Evolutionary conservation across 2,888 invertebrate genomes (phyloP).

Genomic region (Brachyptera putata): DNA sequence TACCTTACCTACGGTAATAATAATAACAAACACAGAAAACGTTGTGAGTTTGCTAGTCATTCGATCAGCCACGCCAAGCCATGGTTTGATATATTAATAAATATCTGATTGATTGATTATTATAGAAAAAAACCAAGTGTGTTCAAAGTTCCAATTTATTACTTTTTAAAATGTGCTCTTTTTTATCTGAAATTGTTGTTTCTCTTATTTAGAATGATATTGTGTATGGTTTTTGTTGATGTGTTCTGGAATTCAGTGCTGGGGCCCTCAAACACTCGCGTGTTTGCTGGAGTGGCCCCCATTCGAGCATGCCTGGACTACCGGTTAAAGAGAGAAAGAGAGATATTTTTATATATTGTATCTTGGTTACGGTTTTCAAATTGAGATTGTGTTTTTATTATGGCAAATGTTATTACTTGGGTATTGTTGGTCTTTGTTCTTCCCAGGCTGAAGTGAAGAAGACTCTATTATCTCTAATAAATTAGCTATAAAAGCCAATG

Average conservation of each 20-base stretch:
- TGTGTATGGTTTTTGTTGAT: no score
- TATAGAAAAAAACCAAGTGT: constrained; percentile 15
- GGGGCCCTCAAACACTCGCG: no score
- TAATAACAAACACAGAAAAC: no score
- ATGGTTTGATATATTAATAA: constrained; percentile 6
- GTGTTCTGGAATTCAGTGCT: no score
- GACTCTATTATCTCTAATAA: not conserved
- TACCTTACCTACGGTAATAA: no score
- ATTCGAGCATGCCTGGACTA: no score
- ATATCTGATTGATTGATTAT: not conserved
- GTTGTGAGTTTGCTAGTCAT: constrained; percentile 21
- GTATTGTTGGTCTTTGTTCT: not conserved
- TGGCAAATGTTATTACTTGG: constrained; percentile 17
- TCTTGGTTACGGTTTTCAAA: constrained; percentile 20
- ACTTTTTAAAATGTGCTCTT: constrained; percentile 21
- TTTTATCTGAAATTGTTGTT: constrained; percentile 17
- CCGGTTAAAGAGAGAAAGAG: constrained; percentile 8
- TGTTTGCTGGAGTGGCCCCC: no score
- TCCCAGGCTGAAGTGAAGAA: not conserved
- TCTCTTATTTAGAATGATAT: constrained; percentile 4
- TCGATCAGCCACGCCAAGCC: constrained; percentile 8
- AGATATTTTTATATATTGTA: constrained; percentile 22
- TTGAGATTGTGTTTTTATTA: constrained; percentile 22
- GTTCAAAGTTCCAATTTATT: constrained; percentile 21
- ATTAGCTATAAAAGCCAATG: constrained; percentile 1